These are phyloP conservation scores for Zeugodacus cucurbitae DNA, from an alignment of 1,140 invertebrate species.

Conservation along the genomic window DNA sequence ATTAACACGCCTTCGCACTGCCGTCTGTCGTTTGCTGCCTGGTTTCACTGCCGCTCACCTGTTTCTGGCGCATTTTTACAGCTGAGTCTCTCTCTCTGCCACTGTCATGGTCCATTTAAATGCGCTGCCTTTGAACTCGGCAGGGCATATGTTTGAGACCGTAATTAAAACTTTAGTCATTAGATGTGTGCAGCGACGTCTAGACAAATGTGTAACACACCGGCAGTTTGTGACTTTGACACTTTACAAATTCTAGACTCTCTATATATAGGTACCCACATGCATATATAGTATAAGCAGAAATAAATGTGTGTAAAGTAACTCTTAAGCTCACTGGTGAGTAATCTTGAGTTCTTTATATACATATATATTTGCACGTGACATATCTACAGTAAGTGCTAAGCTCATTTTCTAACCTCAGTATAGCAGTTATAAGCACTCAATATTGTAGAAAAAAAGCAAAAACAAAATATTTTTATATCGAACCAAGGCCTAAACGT, in stretches of 20 bases:
- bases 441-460: too few species aligned
- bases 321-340: neutral
- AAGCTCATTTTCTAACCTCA: too few species aligned
- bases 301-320: neutral
- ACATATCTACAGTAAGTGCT: too few species aligned
- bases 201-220: neutral
- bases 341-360: neutral
- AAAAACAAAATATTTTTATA: too few species aligned
- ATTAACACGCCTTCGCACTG: neutral
- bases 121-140: neutral
- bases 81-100: neutral
- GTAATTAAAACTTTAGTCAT: slow-evolving; percentile 26
- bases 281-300: neutral
- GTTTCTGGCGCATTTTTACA: neutral
- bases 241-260: neutral
- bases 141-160: neutral
- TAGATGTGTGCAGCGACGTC: neutral
- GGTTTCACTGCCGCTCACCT: neutral
- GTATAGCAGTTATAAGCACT: too few species aligned
- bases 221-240: neutral
- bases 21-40: neutral
- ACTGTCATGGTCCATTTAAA: slow-evolving; percentile 22
- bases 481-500: too few species aligned
- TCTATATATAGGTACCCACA: neutral
- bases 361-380: too few species aligned